Conservation (phyloP, 2,113 vertebrate species). For the Heliornis fulica region DNA sequence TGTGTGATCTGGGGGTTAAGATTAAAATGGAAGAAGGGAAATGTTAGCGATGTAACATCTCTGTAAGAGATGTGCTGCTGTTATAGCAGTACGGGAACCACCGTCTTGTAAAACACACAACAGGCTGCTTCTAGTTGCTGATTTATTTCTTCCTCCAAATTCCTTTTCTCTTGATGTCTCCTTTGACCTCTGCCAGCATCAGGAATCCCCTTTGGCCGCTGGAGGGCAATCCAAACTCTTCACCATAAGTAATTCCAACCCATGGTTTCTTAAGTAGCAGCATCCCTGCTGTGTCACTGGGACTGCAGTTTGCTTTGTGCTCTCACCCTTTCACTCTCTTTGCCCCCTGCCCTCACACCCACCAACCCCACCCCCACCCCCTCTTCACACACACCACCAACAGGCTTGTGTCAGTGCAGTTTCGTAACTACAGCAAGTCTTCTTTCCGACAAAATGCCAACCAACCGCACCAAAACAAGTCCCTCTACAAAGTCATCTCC, state of each 20-base stretch:
- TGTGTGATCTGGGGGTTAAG: not conserved
- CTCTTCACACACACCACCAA: not conserved
- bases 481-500: not conserved
- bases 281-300: not conserved
- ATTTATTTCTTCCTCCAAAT: not conserved
- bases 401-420: not conserved
- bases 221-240: slow-evolving; percentile 16
- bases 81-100: not conserved
- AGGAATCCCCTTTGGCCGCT: not conserved
- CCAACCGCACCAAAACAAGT: not conserved
- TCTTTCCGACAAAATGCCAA: not conserved
- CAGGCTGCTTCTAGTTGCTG: not conserved
- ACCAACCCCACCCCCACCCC: too few relatives aligned
- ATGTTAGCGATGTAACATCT: not conserved
- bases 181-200: not conserved
- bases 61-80: not conserved
- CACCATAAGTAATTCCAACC: not conserved
- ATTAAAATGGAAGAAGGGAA: not conserved
- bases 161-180: not conserved
- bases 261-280: not conserved
- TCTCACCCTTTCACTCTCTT: not conserved
- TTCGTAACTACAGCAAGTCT: not conserved
- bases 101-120: not conserved
- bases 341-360: too few relatives aligned
- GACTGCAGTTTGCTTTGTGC: not conserved